Base-by-base conservation (phyloP, 2,113 vertebrate species). In the Macrotis lagotis region DNA sequence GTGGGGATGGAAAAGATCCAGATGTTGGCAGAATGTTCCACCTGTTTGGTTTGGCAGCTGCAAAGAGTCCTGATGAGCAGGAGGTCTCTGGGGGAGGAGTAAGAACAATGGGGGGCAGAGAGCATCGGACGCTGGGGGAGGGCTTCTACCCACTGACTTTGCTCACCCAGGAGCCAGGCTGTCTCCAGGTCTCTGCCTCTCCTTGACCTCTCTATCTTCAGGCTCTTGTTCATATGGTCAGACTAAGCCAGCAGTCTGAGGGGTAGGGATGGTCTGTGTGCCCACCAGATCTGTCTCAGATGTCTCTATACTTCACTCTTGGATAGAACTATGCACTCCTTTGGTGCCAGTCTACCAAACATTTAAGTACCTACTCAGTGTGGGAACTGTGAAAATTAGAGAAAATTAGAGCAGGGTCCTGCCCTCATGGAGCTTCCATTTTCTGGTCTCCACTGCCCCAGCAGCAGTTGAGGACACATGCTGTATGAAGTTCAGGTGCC, bases 221-320 rank as follows among this genome's bases (percentile, higher is more conserved):
- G 24, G 44, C 28, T 44, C 9, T 19, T 91, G 90, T 47, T 50
- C 88, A 44, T 31, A 91, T 14, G 53, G 37, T 51, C 26, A 9
- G 1, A 26, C 89, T 25, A n/a, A 48, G 49, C 89, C 50, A 1
- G 0, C 44, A 50, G 11, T 4, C 0, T 0, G 10, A 89, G 52
- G 47, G 31, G 28, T 37, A 12, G 31, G 59, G 31, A 66, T 28
- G 59, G 31, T 37, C 31, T 12, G 2, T 25, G 9, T 28, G 28
- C 28, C 55, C 55, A 31, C 55, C 31, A 0, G 28, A 28, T 31
- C 59, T 16, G 6, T 37, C 11, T 37, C 59, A 66, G 59, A 11
- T 66, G 11, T 66, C 59, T 66, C 53, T 26, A 12, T 28, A 31
- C 55, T 59, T 59, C 28, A 31, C 28, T 28, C 53, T 59, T 59